Conservation (phyloP, 2,113 vertebrate genomes). For the Tetraodon nigroviridis region DNA sequence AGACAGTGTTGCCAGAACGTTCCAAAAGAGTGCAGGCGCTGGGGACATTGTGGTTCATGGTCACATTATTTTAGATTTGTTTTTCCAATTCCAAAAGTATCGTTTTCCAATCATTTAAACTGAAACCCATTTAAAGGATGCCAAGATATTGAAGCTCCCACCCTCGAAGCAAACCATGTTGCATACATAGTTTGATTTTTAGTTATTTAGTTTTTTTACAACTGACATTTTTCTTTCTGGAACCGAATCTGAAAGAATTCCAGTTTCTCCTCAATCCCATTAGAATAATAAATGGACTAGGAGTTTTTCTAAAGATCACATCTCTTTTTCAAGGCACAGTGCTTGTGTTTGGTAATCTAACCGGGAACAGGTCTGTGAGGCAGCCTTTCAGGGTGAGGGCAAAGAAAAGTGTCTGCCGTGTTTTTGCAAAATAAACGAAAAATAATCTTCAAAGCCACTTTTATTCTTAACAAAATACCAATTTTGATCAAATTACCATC, state of each 20-base stretch:
- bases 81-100: not conserved
- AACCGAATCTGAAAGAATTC: not conserved
- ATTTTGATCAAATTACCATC: constrained; percentile 9
- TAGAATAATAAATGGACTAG: too few relatives aligned
- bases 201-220: not conserved
- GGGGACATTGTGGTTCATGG: not conserved
- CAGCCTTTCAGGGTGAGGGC: too few relatives aligned
- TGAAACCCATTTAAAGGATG: too few relatives aligned
- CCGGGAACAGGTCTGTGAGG: too few relatives aligned
- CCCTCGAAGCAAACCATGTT: not conserved
- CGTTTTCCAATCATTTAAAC: too few relatives aligned
- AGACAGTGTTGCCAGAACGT: too few relatives aligned
- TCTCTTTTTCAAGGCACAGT: too few relatives aligned
- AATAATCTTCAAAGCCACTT: constrained; percentile 8
- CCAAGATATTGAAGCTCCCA: too few relatives aligned
- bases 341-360: too few relatives aligned
- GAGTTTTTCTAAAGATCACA: not conserved
- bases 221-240: not conserved
- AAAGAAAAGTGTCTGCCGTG: too few relatives aligned
- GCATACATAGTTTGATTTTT: not conserved
- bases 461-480: constrained; percentile 3
- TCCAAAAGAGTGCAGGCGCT: not conserved
- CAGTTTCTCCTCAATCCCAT: not conserved
- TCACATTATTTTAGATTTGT: not conserved
- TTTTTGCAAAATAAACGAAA: too few relatives aligned